Conservation (phyloP, 30 jellyfish, hydroid and myxozoan genomes). For the Pelagia noctiluca region DNA sequence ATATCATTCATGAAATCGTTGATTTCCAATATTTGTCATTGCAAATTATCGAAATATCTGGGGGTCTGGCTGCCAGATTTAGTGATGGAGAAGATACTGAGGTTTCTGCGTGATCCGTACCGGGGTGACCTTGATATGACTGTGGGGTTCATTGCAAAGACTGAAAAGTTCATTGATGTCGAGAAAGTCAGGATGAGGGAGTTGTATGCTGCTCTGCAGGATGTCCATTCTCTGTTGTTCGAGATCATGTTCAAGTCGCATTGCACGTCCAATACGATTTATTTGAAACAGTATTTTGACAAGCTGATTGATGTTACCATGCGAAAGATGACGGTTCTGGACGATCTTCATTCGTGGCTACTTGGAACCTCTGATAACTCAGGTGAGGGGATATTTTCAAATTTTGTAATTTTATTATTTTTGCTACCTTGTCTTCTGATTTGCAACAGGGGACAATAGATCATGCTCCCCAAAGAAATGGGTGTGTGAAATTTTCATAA, state of each 20-base stretch:
- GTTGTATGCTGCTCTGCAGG: constrained; percentile 32
- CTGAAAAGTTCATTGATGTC: constrained; percentile 54
- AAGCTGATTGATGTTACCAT: constrained; percentile 32
- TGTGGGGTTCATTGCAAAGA: constrained; percentile 45
- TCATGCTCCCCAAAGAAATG: too few relatives aligned
- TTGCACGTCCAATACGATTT: not conserved
- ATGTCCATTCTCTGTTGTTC: constrained; percentile 38
- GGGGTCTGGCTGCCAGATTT: constrained; percentile 48
- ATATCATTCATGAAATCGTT: constrained; percentile 34
- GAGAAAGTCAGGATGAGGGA: constrained; percentile 42
- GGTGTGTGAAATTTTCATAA: too few relatives aligned
- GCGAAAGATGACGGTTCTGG: constrained; percentile 30
- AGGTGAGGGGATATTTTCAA: too few relatives aligned
- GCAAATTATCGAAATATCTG: not conserved
- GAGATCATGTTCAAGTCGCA: constrained; percentile 48
- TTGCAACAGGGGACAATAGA: too few relatives aligned
- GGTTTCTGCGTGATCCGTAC: not conserved
- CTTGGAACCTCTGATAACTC: too few relatives aligned
- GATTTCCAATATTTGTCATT: constrained; percentile 17
- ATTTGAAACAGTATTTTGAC: constrained; percentile 14
- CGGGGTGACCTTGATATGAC: constrained; percentile 31
- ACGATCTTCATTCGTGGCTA: constrained; percentile 62
- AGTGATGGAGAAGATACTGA: constrained; percentile 46
- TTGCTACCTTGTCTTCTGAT: too few relatives aligned
- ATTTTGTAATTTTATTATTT: too few relatives aligned